phyloP scores from a whole-genome alignment of 2,797 vertebrate species.

The Brachyalestes nurse region DNA sequence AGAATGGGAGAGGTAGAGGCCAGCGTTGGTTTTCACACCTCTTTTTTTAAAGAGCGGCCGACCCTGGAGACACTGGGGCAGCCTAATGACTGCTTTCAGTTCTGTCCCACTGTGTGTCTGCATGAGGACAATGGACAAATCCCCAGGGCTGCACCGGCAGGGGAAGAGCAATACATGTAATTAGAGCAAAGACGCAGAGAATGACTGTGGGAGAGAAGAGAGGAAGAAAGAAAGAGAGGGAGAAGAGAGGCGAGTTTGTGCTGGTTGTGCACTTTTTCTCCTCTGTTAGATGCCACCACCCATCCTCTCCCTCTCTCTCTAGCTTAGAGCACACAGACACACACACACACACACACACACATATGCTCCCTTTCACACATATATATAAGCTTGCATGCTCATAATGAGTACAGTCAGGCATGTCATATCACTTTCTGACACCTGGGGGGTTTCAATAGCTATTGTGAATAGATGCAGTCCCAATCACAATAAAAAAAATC shows the following conservation, averaged over 20 bases:
- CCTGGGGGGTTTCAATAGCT: not conserved
- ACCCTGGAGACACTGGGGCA: constrained; percentile 73
- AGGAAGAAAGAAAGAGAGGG: constrained; percentile 1
- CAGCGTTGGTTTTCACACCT: constrained; percentile 65
- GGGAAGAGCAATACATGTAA: constrained; percentile 60
- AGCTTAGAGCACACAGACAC: constrained; percentile 20
- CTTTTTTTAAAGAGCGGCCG: constrained; percentile 68
- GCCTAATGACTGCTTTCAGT: constrained; percentile 72
- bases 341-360: constrained; percentile 16
- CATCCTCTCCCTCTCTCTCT: constrained; percentile 21
- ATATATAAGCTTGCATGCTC: not conserved
- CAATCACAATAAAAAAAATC: not conserved
- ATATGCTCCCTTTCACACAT: not conserved
- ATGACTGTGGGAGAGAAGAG: not conserved
- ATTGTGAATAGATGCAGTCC: not conserved
- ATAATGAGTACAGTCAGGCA: constrained; percentile 5
- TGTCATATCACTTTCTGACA: not conserved
- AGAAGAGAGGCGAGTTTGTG: constrained; percentile 31
- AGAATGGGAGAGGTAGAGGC: constrained; percentile 70
- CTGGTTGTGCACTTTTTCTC: constrained; percentile 49
- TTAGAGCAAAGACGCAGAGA: constrained; percentile 48
- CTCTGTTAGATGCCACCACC: constrained; percentile 25
- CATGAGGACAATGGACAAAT: constrained; percentile 57
- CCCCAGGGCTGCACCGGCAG: constrained; percentile 37
- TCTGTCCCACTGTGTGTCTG: constrained; percentile 46